Percentiles rank a stretch among this genome's conserved stretches.
These are phyloP conservation scores for Crypturellus undulatus DNA, from an alignment of 2,113 vertebrate species.

Conservation along the genomic window DNA sequence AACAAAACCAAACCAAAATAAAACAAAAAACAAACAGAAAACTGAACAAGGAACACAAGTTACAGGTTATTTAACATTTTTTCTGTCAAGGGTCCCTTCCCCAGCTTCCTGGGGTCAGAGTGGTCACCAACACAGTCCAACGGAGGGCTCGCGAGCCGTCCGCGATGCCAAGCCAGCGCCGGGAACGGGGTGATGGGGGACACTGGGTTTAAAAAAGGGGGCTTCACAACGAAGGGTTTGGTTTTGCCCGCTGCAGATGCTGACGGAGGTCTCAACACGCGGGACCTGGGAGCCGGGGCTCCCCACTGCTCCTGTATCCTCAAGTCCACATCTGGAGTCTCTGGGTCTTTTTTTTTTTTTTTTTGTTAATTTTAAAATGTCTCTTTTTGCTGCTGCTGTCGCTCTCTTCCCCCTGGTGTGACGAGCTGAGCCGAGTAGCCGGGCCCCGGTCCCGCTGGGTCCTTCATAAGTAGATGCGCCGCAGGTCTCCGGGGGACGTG, in stretches of 20 bases:
- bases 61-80: constrained; percentile 69
- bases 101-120: constrained; percentile 49
- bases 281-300: constrained; percentile 44
- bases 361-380: constrained; percentile 38
- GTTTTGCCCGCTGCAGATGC: constrained; percentile 49
- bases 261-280: constrained; percentile 35
- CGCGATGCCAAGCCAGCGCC: constrained; percentile 53
- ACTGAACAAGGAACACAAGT: constrained; percentile 66
- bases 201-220: constrained; percentile 66
- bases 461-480: constrained; percentile 98
- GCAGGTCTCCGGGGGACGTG: constrained; percentile 97
- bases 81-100: constrained; percentile 68
- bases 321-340: constrained; percentile 57
- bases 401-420: constrained; percentile 55
- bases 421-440: constrained; percentile 44
- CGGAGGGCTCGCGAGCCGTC: constrained; percentile 42
- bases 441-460: not conserved
- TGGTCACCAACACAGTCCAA: constrained; percentile 52
- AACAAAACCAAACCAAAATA: constrained; percentile 27
- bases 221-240: constrained; percentile 62
- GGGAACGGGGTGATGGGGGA: constrained; percentile 11
- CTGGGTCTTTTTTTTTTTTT: constrained; percentile 8
- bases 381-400: constrained; percentile 48
- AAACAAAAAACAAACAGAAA: constrained; percentile 55
- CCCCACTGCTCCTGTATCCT: constrained; percentile 57